Evolutionary conservation across 2,888 invertebrate species (phyloP).

Genomic region (Dusona sp.): DNA sequence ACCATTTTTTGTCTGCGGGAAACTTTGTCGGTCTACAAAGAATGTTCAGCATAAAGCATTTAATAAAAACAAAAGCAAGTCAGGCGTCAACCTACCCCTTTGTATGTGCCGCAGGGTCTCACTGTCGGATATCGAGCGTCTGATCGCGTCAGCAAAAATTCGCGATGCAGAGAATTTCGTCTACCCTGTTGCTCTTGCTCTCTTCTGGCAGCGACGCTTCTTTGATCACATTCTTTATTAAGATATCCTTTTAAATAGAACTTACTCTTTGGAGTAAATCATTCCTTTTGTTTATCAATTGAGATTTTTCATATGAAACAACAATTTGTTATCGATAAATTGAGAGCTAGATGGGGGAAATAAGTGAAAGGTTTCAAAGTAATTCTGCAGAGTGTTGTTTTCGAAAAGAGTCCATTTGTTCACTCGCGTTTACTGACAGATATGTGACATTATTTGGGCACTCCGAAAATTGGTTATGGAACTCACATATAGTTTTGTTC

Average conservation of each 20-base stretch:
- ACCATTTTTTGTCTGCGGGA: neutral
- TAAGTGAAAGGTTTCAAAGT: neutral
- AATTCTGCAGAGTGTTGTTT: neutral
- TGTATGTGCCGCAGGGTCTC: neutral
- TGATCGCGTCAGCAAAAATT: constrained; percentile 49
- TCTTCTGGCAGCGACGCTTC: constrained; percentile 8
- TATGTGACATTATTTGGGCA: neutral
- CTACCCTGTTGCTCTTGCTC: neutral
- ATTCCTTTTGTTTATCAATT: neutral
- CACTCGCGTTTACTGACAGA: neutral
- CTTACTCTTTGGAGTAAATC: neutral
- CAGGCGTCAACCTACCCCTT: neutral
- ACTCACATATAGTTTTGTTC: neutral
- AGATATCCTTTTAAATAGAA: neutral
- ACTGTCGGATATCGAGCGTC: constrained; percentile 47
- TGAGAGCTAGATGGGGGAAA: neutral
- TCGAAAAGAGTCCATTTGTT: neutral
- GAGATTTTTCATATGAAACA: neutral
- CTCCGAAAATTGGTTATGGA: neutral
- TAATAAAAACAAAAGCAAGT: neutral
- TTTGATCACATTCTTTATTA: constrained; percentile 36
- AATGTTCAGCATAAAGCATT: constrained; percentile 17
- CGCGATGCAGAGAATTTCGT: constrained; percentile 47
- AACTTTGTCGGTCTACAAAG: constrained; percentile 31
- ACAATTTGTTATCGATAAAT: neutral